Conservation (phyloP, 2,113 vertebrate species). For the Ondatra zibethicus region DNA sequence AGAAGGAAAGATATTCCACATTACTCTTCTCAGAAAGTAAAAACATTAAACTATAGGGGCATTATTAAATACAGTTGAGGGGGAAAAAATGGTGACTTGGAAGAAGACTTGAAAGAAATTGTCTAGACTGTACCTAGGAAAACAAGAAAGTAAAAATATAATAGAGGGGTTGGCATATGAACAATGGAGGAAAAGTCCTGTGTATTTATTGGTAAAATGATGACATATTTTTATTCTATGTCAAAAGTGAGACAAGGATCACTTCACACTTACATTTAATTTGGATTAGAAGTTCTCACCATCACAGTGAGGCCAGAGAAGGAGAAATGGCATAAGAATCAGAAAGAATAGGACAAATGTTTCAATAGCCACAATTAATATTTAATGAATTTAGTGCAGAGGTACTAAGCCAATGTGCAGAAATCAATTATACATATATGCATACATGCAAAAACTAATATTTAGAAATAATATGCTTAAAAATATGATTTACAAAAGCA, state of each 20-base stretch:
- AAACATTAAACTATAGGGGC: background rate
- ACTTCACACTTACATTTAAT: background rate
- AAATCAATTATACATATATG: background rate
- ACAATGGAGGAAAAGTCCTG: background rate
- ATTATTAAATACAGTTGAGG: background rate
- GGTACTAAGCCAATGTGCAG: background rate
- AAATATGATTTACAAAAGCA: background rate
- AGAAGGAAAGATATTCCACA: background rate
- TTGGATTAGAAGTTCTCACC: background rate
- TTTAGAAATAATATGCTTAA: background rate
- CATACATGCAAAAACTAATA: background rate
- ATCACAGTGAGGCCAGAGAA: background rate
- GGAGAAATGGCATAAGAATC: background rate
- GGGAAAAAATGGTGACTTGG: background rate
- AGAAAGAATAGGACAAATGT: no score
- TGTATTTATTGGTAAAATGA: background rate
- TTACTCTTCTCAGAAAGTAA: background rate
- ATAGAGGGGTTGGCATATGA: background rate
- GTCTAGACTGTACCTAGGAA: background rate
- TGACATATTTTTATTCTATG: background rate
- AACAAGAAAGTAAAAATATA: background rate
- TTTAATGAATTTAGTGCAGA: background rate
- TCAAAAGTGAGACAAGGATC: background rate
- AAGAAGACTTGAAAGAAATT: conserved; percentile 18
- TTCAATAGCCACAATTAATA: background rate